Evolutionary conservation across 1,140 invertebrate genomes (phyloP).

Genomic region (Halictus rubicundus): DNA sequence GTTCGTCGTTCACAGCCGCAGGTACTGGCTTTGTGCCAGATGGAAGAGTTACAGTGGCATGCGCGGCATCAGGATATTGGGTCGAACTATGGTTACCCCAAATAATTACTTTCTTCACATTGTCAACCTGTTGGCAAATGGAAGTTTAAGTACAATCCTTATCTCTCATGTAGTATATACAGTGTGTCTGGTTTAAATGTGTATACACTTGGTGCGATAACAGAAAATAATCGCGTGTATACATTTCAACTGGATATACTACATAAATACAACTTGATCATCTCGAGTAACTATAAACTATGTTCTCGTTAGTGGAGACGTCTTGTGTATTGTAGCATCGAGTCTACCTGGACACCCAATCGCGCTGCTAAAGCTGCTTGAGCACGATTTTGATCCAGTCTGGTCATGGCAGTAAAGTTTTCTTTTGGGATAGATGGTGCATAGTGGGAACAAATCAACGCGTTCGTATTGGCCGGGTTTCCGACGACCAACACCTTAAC

Average conservation of each 20-base stretch:
- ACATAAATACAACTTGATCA: no score
- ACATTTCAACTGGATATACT: no score
- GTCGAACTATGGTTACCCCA: slow-evolving; percentile 99
- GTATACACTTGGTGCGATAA: no score
- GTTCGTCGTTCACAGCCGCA: slow-evolving; percentile 90
- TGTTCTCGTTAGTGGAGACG: no score
- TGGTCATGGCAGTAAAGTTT: slow-evolving; percentile 99
- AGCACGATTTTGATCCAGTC: slow-evolving; percentile 98
- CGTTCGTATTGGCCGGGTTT: slow-evolving; percentile 99
- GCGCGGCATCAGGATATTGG: slow-evolving; percentile 97
- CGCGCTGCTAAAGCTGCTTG: slow-evolving; percentile 89
- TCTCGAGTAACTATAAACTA: no score
- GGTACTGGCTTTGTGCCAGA: slow-evolving; percentile 82
- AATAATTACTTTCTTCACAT: slow-evolving; percentile 96
- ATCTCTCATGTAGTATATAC: neutral
- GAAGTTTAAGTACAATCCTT: neutral
- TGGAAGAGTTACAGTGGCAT: slow-evolving; percentile 87
- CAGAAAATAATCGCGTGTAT: no score
- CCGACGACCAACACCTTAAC: slow-evolving; percentile 99
- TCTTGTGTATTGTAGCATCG: neutral
- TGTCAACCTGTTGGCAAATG: slow-evolving; percentile 81
- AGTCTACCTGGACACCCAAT: slow-evolving; percentile 80
- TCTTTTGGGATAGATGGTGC: slow-evolving; percentile 98
- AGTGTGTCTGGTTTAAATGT: neutral
- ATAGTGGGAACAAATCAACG: slow-evolving; percentile 96